phyloP scores from a whole-genome alignment of 2,113 vertebrate species.

The Papio anubis region DNA sequence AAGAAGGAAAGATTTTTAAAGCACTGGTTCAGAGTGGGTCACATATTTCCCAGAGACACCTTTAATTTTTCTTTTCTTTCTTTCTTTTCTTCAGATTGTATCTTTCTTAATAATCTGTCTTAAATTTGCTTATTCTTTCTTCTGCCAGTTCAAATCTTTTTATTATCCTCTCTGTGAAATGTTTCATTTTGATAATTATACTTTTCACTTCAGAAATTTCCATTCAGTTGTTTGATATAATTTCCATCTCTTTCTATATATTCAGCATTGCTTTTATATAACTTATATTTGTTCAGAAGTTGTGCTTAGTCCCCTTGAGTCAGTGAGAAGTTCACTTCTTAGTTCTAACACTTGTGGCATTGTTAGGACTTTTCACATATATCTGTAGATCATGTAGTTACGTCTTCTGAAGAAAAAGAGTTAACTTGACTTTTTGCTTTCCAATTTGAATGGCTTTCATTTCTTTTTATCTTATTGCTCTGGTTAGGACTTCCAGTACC shows the following conservation, averaged over 20 bases:
- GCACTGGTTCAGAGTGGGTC: neutral
- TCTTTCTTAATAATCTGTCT: neutral
- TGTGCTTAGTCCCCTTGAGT: neutral
- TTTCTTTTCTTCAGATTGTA: neutral
- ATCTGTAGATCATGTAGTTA: neutral
- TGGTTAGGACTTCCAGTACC: neutral
- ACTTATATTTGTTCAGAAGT: neutral
- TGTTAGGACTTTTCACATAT: neutral
- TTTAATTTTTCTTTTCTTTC: neutral
- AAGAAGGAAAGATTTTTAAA: neutral
- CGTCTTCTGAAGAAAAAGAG: neutral
- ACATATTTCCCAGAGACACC: neutral
- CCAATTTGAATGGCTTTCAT: neutral
- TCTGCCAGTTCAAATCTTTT: neutral
- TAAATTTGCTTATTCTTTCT: neutral
- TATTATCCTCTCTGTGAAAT: neutral
- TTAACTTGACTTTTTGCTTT: neutral
- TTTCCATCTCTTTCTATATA: neutral
- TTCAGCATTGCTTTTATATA: neutral
- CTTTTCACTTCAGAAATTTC: neutral
- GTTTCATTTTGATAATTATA: neutral
- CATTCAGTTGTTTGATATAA: neutral
- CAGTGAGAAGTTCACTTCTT: neutral
- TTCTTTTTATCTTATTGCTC: neutral
- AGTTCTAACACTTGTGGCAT: neutral